These are phyloP conservation scores for Micromesistius poutassou DNA, from an alignment of 2,797 vertebrate genomes.

Conservation along the genomic window DNA sequence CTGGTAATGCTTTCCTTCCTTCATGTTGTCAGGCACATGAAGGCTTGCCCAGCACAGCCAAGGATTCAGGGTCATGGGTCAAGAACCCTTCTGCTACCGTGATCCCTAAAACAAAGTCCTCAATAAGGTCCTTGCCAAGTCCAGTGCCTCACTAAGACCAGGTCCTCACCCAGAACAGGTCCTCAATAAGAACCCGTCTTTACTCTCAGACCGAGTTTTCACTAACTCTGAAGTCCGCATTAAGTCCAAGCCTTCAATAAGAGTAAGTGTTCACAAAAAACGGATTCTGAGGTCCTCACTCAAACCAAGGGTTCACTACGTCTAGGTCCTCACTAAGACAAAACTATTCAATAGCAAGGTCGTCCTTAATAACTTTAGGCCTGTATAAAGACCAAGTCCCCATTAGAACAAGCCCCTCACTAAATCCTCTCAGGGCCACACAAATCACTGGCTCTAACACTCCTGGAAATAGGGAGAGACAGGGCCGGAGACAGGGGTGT, in stretches of 20 bases:
- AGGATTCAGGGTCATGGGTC: not conserved
- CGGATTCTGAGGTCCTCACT: too few relatives aligned
- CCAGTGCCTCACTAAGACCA: too few relatives aligned
- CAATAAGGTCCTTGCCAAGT: not conserved
- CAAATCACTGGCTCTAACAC: not conserved
- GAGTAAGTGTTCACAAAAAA: too few relatives aligned
- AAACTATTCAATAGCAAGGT: not conserved
- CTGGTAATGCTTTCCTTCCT: not conserved
- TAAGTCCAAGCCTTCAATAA: too few relatives aligned
- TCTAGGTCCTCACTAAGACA: too few relatives aligned
- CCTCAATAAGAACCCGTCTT: too few relatives aligned
- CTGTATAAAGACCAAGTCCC: not conserved
- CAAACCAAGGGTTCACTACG: too few relatives aligned
- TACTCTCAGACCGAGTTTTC: too few relatives aligned
- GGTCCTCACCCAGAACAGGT: not conserved
- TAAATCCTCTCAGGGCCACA: not conserved
- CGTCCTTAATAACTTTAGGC: not conserved
- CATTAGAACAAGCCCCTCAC: not conserved
- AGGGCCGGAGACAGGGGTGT: conserved; percentile 30
- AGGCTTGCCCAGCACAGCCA: not conserved
- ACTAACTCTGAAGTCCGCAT: too few relatives aligned
- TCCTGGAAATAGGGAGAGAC: conserved; percentile 3
- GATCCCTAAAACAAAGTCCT: not conserved
- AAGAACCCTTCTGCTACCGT: not conserved
- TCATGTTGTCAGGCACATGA: not conserved